These are phyloP conservation scores for Zootoca vivipara DNA, from an alignment of 2,113 vertebrate species.

Conservation along the genomic window DNA sequence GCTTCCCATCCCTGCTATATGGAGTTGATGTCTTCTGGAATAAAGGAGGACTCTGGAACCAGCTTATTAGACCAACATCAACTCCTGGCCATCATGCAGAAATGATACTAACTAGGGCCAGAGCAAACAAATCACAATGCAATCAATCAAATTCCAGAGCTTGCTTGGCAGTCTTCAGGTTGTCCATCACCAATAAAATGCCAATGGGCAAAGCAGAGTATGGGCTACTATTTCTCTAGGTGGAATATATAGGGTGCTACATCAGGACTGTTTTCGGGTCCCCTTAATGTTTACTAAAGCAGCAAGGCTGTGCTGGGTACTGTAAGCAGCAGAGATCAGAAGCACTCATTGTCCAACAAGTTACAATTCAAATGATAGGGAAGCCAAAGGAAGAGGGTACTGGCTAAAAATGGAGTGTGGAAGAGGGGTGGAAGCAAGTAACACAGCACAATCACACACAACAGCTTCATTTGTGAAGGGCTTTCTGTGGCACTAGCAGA, in stretches of 20 bases:
- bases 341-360: not conserved
- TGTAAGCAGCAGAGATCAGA: not conserved
- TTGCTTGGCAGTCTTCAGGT: not conserved
- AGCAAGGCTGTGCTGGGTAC: not conserved
- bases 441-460: not conserved
- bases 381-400: not conserved
- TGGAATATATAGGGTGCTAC: conserved; percentile 18
- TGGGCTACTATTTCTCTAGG: conserved; percentile 38
- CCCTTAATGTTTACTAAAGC: not conserved
- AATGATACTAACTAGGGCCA: not conserved
- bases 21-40: not conserved
- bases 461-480: not conserved
- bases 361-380: not conserved
- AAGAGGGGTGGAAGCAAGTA: not conserved
- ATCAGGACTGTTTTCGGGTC: not conserved
- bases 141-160: conserved; percentile 1
- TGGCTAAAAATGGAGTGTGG: not conserved
- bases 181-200: not conserved
- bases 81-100: not conserved
- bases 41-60: not conserved
- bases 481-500: not conserved
- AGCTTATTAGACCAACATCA: not conserved
- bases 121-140: not conserved
- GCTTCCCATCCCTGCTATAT: not conserved
- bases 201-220: conserved; percentile 29